These are phyloP conservation scores for Nephrotoma guestfalica DNA, from an alignment of 2,888 invertebrate species.

Conservation along the genomic window DNA sequence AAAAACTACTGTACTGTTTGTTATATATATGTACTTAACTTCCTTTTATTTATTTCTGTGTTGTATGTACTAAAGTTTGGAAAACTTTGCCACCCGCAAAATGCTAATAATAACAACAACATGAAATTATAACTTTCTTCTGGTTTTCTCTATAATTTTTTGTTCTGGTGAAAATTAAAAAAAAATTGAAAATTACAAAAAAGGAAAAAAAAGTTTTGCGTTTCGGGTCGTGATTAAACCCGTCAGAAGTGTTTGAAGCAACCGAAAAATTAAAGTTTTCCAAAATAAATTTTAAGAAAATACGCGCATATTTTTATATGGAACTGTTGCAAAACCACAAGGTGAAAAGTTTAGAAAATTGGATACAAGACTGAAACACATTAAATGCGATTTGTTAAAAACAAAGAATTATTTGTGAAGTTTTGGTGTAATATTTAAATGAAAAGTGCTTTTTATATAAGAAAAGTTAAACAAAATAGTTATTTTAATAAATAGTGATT, in stretches of 20 bases:
- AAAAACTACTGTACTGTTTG: background rate
- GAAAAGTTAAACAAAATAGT: background rate
- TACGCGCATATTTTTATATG: background rate
- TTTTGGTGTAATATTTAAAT: background rate
- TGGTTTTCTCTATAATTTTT: background rate
- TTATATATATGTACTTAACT: background rate
- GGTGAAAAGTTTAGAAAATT: background rate
- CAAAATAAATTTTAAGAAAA: background rate
- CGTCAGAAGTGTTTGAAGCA: background rate
- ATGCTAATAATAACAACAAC: background rate
- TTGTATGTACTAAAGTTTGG: background rate
- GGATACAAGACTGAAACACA: background rate
- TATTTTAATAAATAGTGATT: background rate
- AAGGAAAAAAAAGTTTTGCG: background rate
- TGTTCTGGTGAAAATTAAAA: background rate
- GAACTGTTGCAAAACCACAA: background rate
- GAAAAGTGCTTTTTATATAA: background rate
- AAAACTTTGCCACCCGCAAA: background rate
- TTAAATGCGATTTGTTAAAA: background rate
- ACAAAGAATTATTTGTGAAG: background rate
- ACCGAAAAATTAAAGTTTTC: background rate
- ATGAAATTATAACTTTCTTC: background rate
- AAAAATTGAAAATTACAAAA: background rate
- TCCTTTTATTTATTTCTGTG: background rate
- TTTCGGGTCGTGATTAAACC: background rate